These are phyloP conservation scores for Clinocottus analis DNA, from an alignment of 2,113 vertebrate genomes.

Conservation along the genomic window DNA sequence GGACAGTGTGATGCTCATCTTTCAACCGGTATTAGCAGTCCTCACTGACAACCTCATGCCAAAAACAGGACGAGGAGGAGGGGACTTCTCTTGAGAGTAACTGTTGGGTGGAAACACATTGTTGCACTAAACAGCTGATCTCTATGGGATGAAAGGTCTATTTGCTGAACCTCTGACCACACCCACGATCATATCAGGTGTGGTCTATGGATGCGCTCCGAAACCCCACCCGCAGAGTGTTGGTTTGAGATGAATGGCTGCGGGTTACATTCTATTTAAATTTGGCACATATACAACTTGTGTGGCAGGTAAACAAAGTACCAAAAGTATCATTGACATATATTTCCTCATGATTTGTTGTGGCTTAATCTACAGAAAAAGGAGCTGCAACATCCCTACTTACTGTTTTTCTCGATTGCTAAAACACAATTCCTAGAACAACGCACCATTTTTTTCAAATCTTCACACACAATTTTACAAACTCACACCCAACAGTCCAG, in stretches of 20 bases:
- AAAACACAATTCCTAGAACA: too few species aligned
- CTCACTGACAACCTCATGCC: background rate
- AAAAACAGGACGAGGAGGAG: background rate
- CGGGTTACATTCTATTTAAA: background rate
- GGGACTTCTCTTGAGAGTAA: background rate
- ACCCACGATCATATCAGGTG: background rate
- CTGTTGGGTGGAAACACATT: background rate
- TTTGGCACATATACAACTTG: background rate
- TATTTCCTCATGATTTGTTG: background rate
- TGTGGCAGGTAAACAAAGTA: background rate
- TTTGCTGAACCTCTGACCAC: background rate
- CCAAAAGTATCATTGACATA: background rate
- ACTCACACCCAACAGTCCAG: too few species aligned
- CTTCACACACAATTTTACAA: too few species aligned
- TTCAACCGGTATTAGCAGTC: conserved; percentile 30
- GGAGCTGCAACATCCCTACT: background rate
- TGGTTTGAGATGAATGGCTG: background rate
- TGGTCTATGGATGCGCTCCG: background rate
- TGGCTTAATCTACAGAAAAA: background rate
- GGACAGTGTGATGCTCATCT: conserved; percentile 55
- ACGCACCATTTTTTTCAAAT: too few species aligned
- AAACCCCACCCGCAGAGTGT: background rate
- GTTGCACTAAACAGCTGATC: background rate
- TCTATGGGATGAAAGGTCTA: background rate
- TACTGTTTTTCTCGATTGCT: background rate